Evolutionary conservation across 2,113 vertebrate genomes (phyloP).

Genomic region (Psophia crepitans): DNA sequence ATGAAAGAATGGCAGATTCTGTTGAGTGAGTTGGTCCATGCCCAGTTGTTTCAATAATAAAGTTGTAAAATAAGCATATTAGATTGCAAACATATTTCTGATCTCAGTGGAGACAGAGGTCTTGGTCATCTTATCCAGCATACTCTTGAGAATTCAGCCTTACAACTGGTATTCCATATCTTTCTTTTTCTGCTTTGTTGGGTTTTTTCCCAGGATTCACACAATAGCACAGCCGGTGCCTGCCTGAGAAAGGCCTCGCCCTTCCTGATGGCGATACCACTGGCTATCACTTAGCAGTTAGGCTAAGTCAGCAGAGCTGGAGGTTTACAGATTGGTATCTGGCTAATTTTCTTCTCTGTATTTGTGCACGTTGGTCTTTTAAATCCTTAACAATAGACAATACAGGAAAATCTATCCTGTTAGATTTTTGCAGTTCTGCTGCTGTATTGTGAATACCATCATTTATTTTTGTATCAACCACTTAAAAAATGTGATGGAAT

Average conservation of each 20-base stretch:
- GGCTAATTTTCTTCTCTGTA: not conserved
- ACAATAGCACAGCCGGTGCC: not conserved
- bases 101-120: not conserved
- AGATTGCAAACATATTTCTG: not conserved
- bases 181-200: not conserved
- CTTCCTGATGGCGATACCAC: not conserved
- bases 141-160: not conserved
- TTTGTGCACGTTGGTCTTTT: not conserved
- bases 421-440: not conserved
- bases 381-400: not conserved
- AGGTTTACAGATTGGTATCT: not conserved
- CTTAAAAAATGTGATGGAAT: not conserved
- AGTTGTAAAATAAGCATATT: not conserved
- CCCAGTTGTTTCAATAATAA: not conserved
- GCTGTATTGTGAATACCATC: not conserved
- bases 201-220: not conserved
- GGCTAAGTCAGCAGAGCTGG: not conserved
- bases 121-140: rapidly evolving
- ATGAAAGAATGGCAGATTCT: not conserved
- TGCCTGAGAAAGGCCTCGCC: not conserved
- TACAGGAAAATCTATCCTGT: not conserved
- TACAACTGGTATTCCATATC: not conserved
- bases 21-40: not conserved
- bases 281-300: not conserved
- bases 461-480: not conserved